These are phyloP conservation scores for Dysdera silvatica DNA, from an alignment of 1,140 invertebrate species.

Conservation along the genomic window DNA sequence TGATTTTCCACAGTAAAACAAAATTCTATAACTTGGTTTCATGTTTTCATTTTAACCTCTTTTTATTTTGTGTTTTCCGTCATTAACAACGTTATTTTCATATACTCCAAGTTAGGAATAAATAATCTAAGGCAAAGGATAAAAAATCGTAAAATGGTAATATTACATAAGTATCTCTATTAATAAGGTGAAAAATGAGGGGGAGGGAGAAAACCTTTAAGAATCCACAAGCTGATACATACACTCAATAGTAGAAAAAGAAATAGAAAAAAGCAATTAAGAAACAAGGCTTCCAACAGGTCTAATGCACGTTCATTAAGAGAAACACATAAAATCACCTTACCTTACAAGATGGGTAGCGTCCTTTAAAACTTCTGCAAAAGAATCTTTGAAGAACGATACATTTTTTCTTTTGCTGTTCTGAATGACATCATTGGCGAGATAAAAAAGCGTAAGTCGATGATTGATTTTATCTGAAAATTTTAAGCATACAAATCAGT, in stretches of 20 bases:
- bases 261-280: background rate
- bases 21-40: too few relatives aligned
- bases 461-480: constrained; percentile 36
- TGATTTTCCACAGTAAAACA: too few relatives aligned
- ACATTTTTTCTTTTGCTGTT: constrained; percentile 91
- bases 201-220: background rate
- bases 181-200: too few relatives aligned
- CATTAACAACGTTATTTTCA: too few relatives aligned
- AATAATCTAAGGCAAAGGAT: too few relatives aligned
- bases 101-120: too few relatives aligned
- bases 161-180: too few relatives aligned
- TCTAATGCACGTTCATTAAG: background rate
- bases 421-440: constrained; percentile 98
- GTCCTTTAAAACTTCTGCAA: constrained; percentile 80
- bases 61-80: too few relatives aligned
- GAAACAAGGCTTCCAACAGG: background rate
- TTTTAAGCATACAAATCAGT: background rate
- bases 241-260: background rate
- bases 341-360: constrained; percentile 81
- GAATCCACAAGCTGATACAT: background rate
- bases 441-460: constrained; percentile 79
- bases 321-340: background rate
- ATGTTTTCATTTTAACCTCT: too few relatives aligned
- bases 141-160: too few relatives aligned
- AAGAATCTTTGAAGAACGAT: constrained; percentile 70